Evolutionary conservation across 2,113 vertebrate genomes (phyloP), one percentile per base, ranked within the genome.

Genomic region (Turdus rufiventris): DNA sequence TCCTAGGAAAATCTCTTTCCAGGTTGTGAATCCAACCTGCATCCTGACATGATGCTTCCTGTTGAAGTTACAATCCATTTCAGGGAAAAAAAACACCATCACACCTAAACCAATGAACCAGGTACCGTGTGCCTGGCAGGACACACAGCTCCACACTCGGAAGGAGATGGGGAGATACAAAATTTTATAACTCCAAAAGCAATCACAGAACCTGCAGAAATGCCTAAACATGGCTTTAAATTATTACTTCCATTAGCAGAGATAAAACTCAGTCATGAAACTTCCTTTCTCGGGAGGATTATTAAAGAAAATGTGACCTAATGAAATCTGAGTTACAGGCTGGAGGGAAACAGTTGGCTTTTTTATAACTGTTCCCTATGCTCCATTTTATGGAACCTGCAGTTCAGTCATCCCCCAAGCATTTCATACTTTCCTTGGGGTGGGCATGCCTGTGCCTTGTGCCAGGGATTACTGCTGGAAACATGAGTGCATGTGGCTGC

Each of bases 51-150:
- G 29, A 78, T 11, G 20, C 19, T 42, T 53, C 31, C 31, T 5
- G 0, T 4, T 25, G 36, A 68, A 75, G 67, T 19, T 42, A 4
- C 0, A 0, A 29, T 54, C 25, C 18, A 4, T 36, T 72, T 40
- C 53, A 73, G 75, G 62, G 33, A 40, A 36, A 79, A 79, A 71
- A 82, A 36, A 13, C 3, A 21, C 18, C 47, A 51, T 9, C 33
- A 12, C 9, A 28, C 25, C 36, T 10, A 14, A 92, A 36, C 0
- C 70, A 77, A 4, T 1, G 26, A 50, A 29, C 25, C 38, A 7
- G 48, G 77, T 18, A 14, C 9, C 0, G 0, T 10, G 47, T 6
- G 53, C 57, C 87, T 45, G 34, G 5, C 48, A 18, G 76, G 47
- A 50, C 34, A 40, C 62, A 58, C 9, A 8, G 38, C 33, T 63